These are phyloP conservation scores for Brachyptera putata DNA, from an alignment of 2,888 invertebrate genomes.

Conservation along the genomic window DNA sequence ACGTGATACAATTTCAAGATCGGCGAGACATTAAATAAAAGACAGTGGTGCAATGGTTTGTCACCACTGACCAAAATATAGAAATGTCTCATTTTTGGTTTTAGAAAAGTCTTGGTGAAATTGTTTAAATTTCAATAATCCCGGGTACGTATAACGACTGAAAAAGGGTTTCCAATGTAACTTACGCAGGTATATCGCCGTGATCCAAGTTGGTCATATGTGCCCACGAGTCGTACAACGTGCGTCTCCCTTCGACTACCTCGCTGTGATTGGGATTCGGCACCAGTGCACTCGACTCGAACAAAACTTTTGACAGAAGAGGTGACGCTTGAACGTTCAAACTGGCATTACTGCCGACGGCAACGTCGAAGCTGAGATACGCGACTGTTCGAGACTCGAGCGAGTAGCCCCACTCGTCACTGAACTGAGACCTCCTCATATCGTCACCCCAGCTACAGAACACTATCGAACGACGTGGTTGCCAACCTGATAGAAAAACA, in stretches of 20 bases:
- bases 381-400: conserved; percentile 25
- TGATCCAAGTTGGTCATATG: too few relatives aligned
- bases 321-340: conserved; percentile 15
- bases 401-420: conserved; percentile 13
- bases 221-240: neutral
- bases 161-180: too few relatives aligned
- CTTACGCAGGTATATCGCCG: too few relatives aligned
- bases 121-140: too few relatives aligned
- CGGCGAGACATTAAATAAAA: too few relatives aligned
- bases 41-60: too few relatives aligned
- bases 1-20: too few relatives aligned
- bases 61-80: too few relatives aligned
- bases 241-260: neutral
- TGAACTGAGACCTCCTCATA: conserved; percentile 1
- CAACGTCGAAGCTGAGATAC: conserved; percentile 27
- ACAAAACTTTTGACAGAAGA: conserved; percentile 15
- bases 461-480: conserved; percentile 25
- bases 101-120: too few relatives aligned
- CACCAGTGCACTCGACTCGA: conserved; percentile 19
- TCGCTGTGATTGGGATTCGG: conserved; percentile 12
- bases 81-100: too few relatives aligned
- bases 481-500: conserved; percentile 20
- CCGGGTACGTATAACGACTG: too few relatives aligned
- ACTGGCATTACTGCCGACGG: conserved; percentile 18
- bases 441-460: conserved; percentile 30